These are phyloP conservation scores for Odontomyia ornata DNA, from an alignment of 2,888 invertebrate species.

Conservation along the genomic window DNA sequence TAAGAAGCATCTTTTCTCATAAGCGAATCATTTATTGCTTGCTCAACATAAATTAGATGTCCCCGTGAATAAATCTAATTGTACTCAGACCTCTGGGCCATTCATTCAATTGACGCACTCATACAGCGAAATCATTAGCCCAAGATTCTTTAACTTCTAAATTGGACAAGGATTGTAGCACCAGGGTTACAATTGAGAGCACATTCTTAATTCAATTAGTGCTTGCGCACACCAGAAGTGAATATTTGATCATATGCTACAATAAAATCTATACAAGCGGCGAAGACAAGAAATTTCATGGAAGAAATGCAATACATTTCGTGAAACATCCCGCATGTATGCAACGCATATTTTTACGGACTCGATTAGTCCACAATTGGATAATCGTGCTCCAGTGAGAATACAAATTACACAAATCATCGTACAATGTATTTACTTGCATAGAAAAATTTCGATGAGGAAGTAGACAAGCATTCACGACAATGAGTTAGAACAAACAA, in stretches of 20 bases:
- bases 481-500: not conserved
- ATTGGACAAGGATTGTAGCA: not conserved
- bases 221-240: constrained; percentile 17
- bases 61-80: constrained; percentile 46
- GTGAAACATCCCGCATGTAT: not conserved
- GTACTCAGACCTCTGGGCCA: constrained; percentile 34
- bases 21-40: not conserved
- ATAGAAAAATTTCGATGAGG: not conserved
- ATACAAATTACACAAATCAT: not conserved
- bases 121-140: constrained; percentile 45
- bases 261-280: not conserved
- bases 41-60: not conserved
- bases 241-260: constrained; percentile 26
- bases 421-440: not conserved
- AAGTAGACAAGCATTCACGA: not conserved
- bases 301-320: not conserved
- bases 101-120: constrained; percentile 49
- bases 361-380: not conserved
- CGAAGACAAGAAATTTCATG: constrained; percentile 7
- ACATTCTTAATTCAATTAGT: constrained; percentile 44
- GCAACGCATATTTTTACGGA: not conserved
- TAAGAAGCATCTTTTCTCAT: no score
- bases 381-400: constrained; percentile 10
- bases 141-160: constrained; percentile 42
- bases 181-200: constrained; percentile 20